Evolutionary conservation across 2,888 invertebrate genomes (phyloP).

Genomic region (Leucania comma): DNA sequence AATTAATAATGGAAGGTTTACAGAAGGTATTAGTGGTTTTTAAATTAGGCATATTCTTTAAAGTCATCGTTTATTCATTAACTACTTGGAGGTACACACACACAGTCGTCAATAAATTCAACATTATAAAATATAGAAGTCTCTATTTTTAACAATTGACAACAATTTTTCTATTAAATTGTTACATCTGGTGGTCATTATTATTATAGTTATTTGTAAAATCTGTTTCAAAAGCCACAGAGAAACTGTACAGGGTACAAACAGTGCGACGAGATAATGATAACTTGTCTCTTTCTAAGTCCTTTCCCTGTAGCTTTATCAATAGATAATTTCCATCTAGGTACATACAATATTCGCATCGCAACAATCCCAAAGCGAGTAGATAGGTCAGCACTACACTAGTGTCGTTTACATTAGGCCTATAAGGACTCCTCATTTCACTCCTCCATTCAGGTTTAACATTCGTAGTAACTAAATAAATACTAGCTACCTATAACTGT

Average conservation of each 20-base stretch:
- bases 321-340: conserved; percentile 47
- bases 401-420: conserved; percentile 70
- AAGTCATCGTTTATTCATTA: conserved; percentile 32
- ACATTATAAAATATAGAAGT: conserved; percentile 75
- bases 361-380: conserved; percentile 57
- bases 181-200: conserved; percentile 71
- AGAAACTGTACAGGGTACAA: conserved; percentile 16
- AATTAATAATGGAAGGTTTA: conserved; percentile 46
- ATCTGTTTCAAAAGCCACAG: conserved; percentile 57
- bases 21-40: conserved; percentile 53
- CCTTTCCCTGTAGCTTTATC: conserved; percentile 39
- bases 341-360: conserved; percentile 38
- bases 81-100: conserved; percentile 63
- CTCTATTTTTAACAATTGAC: conserved; percentile 82
- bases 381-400: conserved; percentile 60
- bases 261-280: background rate
- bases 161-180: conserved; percentile 74
- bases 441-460: conserved; percentile 64
- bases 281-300: conserved; percentile 2
- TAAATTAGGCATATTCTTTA: conserved; percentile 32
- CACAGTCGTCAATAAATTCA: conserved; percentile 68
- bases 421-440: conserved; percentile 68
- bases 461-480: conserved; percentile 80
- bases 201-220: conserved; percentile 40
- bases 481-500: conserved; percentile 84